These are phyloP conservation scores for Bombyx mori DNA, from an alignment of 1,140 invertebrate species.

Conservation along the genomic window ASM3026992v2 NC_085118.1:7520501-7521000, in stretches of 20 bases:
- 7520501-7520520: too few relatives aligned
- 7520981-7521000: too few relatives aligned
- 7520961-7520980: too few relatives aligned
- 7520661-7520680: slow-evolving; percentile 49
- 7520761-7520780: slow-evolving; percentile 66
- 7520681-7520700: slow-evolving; percentile 65
- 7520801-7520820: slow-evolving; percentile 72
- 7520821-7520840: slow-evolving; percentile 46
- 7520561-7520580: too few relatives aligned
- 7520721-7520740: slow-evolving; percentile 70
- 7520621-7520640: slow-evolving; percentile 32
- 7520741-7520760: slow-evolving; percentile 68
- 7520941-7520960: slow-evolving; percentile 16
- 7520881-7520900: slow-evolving; percentile 65
- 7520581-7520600: too few relatives aligned
- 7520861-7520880: slow-evolving; percentile 62
- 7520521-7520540: too few relatives aligned
- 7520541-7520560: too few relatives aligned
- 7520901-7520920: slow-evolving; percentile 48
- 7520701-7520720: slow-evolving; percentile 67
- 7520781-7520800: slow-evolving; percentile 73
- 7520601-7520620: background rate
- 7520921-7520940: slow-evolving; percentile 14
- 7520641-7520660: slow-evolving; percentile 34
- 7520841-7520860: slow-evolving; percentile 47